These are phyloP conservation scores for Drosophila arizonae DNA, from an alignment of 1,140 invertebrate species.

Conservation along the genomic window DNA sequence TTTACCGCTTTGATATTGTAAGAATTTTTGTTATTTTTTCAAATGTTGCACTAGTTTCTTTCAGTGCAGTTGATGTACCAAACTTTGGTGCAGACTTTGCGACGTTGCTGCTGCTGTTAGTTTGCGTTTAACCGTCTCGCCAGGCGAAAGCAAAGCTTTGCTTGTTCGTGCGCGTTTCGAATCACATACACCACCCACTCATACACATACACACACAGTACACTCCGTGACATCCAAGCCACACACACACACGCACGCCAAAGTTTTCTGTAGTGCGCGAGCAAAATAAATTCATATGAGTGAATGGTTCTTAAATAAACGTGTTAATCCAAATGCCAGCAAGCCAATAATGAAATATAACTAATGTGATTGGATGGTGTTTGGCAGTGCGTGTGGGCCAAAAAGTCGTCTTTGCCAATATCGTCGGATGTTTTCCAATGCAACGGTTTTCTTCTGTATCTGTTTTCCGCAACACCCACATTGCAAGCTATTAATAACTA, in stretches of 20 bases:
- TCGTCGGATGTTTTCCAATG: slow-evolving; percentile 68
- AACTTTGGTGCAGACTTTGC: slow-evolving; percentile 54
- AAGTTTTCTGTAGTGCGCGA: slow-evolving; percentile 27
- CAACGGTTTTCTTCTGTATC: slow-evolving; percentile 78
- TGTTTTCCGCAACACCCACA: slow-evolving; percentile 69
- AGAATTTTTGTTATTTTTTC: background rate
- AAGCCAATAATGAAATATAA: slow-evolving; percentile 35
- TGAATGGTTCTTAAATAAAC: slow-evolving; percentile 8
- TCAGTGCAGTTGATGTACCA: slow-evolving; percentile 21
- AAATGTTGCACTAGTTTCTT: background rate
- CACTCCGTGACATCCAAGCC: slow-evolving; percentile 12
- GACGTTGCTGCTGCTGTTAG: slow-evolving; percentile 52
- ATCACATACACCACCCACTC: slow-evolving; percentile 53
- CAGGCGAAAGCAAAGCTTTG: slow-evolving; percentile 55
- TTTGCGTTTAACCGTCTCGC: slow-evolving; percentile 61
- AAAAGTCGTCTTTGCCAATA: slow-evolving; percentile 39
- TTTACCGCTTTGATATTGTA: background rate
- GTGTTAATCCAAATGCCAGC: slow-evolving; percentile 6
- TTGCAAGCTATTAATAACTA: slow-evolving; percentile 37
- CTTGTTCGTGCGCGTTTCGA: slow-evolving; percentile 56
- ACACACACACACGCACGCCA: slow-evolving; percentile 25
- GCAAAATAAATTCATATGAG: slow-evolving; percentile 11
- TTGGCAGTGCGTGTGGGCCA: slow-evolving; percentile 18
- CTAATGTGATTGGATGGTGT: slow-evolving; percentile 20
- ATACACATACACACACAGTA: slow-evolving; percentile 44